phyloP scores from a whole-genome alignment of 2,797 vertebrate species.

The Malacoraja senta region DNA sequence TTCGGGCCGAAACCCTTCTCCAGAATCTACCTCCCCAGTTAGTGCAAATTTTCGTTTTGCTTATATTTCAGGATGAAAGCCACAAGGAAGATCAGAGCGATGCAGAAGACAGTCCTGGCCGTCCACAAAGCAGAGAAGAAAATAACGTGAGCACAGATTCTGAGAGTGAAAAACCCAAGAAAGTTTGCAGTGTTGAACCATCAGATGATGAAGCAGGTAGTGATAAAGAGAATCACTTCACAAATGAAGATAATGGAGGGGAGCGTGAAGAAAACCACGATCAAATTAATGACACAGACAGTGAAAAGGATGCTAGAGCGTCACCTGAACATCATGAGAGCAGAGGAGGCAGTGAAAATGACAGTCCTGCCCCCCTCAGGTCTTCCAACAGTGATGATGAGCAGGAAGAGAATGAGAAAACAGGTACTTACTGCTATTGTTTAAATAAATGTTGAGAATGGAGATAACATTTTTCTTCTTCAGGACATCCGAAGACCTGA shows the following conservation, averaged over 20 bases:
- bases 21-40: background rate
- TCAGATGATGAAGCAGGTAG: conserved; percentile 65
- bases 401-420: conserved; percentile 64
- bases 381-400: conserved; percentile 66
- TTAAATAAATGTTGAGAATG: background rate
- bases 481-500: background rate
- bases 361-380: conserved; percentile 53
- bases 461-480: background rate
- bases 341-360: conserved; percentile 49
- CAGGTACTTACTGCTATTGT: conserved; percentile 49
- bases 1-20: too few relatives aligned
- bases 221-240: conserved; percentile 58
- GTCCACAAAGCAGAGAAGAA: conserved; percentile 43
- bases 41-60: conserved; percentile 32
- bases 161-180: conserved; percentile 45
- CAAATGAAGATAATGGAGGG: conserved; percentile 67
- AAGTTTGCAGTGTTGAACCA: conserved; percentile 41
- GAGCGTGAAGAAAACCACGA: conserved; percentile 53
- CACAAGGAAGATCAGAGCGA: conserved; percentile 57
- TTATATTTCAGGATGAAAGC: conserved; percentile 67
- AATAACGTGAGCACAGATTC: conserved; percentile 51
- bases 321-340: conserved; percentile 28
- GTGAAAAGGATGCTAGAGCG: conserved; percentile 53
- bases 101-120: conserved; percentile 52
- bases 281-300: conserved; percentile 56